Evolutionary conservation across 2,888 invertebrate species (phyloP).

Genomic region (Polydesmus complanatus): DNA sequence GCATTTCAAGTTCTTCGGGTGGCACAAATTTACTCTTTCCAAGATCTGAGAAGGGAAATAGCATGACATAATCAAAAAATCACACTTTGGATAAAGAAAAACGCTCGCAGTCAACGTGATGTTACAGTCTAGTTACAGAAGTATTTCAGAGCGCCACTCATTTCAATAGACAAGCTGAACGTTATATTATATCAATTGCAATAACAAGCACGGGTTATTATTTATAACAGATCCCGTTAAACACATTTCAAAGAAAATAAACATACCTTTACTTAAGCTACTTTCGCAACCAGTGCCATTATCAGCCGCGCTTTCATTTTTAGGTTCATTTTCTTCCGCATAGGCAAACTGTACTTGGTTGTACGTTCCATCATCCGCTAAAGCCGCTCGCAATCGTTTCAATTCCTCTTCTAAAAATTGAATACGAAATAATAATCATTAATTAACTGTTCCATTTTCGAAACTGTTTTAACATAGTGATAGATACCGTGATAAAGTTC

Average conservation of each 20-base stretch:
- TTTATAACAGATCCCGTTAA: background rate
- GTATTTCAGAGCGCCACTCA: too few relatives aligned
- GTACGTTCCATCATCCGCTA: conserved; percentile 30
- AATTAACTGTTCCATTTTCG: background rate
- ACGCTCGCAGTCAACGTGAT: too few relatives aligned
- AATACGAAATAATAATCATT: background rate
- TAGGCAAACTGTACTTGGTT: conserved; percentile 36
- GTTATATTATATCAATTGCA: too few relatives aligned
- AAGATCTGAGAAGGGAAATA: conserved; percentile 35
- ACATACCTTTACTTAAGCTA: too few relatives aligned
- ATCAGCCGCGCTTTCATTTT: background rate
- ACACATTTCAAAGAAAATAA: conserved; percentile 26
- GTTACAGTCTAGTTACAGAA: too few relatives aligned
- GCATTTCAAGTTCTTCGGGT: conserved; percentile 57
- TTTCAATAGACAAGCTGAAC: too few relatives aligned
- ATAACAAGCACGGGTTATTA: too few relatives aligned
- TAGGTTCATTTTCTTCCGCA: conserved; percentile 25
- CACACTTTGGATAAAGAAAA: too few relatives aligned
- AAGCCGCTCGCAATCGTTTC: conserved; percentile 62
- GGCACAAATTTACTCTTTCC: conserved; percentile 53
- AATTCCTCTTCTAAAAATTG: conserved; percentile 77
- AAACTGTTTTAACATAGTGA: background rate
- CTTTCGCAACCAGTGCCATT: background rate
- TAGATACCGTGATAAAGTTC: conserved; percentile 71
- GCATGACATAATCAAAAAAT: background rate